Evolutionary conservation across 2,113 vertebrate genomes (phyloP), one percentile per base, ranked within the genome.

Genomic region (Proterorhinus semilunaris): DNA sequence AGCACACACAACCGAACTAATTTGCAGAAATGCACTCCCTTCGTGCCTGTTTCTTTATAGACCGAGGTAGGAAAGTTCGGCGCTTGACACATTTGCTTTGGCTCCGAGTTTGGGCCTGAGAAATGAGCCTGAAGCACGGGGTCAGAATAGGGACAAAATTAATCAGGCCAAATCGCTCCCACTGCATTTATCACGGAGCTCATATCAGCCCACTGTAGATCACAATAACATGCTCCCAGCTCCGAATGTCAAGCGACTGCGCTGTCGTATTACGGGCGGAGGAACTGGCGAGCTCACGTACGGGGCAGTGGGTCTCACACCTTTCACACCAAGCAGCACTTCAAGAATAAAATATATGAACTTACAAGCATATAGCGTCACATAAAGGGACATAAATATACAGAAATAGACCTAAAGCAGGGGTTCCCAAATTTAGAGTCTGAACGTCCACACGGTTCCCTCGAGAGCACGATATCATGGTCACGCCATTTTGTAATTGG

Each of bases 61-160:
- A 68, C 36, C 71, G 46, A 5, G 47, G 50, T 71, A 16, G 42
- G 47, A 55, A 55, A 8, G 72, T 71, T 78, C 46, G 67, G 65
- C 78, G 36, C 27, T 43, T 77, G 62, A 78, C 64, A 67, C 69
- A 68, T 59, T 68, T 65, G 46, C 63, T 66, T 61, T 49, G 57
- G 36, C 58, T 49, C 73, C 48, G 65, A n/a, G 65, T 76, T 66
- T 42, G 36, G 8, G 36, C 51, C 64, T 72, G 62, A 75, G 63
- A 36, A 65, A 76, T 61, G 47, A 69, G 58, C 61, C 58, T 43
- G 10, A 17, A 65, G 52, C 59, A 69, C 66, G 12, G 66, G 68
- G 67, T 79, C 68, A 62, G 8, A 10, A 42, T 55, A 7, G 15
- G 10, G 47, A 11, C 46, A 13, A 36, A 80, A 67, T 70, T 62